phyloP scores from a whole-genome alignment of 1,140 invertebrate species.

The Drosophila chauvacae region DNA sequence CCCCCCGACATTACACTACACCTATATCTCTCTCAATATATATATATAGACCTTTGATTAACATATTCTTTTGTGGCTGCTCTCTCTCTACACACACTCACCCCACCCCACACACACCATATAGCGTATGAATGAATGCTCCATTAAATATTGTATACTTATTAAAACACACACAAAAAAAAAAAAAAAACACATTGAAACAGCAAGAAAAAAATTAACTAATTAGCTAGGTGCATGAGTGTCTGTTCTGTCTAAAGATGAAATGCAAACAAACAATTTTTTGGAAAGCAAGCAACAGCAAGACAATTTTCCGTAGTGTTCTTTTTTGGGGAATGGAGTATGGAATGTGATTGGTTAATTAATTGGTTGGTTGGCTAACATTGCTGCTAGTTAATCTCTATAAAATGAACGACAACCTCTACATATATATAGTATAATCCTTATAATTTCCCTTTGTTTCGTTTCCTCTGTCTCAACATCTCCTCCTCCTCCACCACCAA shows the following conservation, averaged over 20 bases:
- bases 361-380: constrained; percentile 35
- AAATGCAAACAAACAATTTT: constrained; percentile 23
- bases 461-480: constrained; percentile 53
- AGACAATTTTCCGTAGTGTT: constrained; percentile 46
- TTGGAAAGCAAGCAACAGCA: constrained; percentile 42
- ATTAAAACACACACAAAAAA: constrained; percentile 12
- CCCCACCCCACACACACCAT: constrained; percentile 26
- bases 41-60: constrained; percentile 45
- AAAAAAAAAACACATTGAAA: constrained; percentile 18
- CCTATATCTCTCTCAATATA: constrained; percentile 2
- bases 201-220: constrained; percentile 39
- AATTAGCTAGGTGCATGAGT: constrained; percentile 77
- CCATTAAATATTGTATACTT: constrained; percentile 47
- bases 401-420: constrained; percentile 29
- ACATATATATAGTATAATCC: constrained; percentile 16
- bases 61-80: constrained; percentile 49
- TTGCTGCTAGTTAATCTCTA: constrained; percentile 34
- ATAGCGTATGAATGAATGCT: constrained; percentile 71
- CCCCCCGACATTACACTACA: constrained; percentile 23
- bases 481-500: constrained; percentile 22
- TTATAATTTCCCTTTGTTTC: constrained; percentile 42
- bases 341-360: constrained; percentile 51
- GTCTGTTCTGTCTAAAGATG: constrained; percentile 64
- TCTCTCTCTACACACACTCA: constrained; percentile 14
- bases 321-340: constrained; percentile 40